Conservation (phyloP, 2,113 vertebrate species). For the Dipodomys merriami region DNA sequence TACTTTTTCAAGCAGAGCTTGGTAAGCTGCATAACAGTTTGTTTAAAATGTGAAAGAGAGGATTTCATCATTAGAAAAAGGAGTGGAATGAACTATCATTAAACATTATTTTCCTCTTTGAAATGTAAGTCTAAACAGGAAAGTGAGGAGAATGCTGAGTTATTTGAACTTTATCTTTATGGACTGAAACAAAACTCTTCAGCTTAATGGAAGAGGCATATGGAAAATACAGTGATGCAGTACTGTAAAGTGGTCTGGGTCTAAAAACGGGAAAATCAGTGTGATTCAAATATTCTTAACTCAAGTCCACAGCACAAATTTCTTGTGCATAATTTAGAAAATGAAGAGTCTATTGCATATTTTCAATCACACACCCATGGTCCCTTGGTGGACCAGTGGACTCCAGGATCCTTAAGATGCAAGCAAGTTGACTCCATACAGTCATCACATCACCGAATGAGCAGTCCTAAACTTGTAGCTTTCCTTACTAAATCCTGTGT, state of each 20-base stretch:
- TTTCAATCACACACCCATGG: background rate
- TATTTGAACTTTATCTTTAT: background rate
- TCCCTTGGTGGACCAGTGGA: too few species aligned
- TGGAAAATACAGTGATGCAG: background rate
- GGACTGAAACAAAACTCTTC: background rate
- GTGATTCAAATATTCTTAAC: background rate
- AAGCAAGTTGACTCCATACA: background rate
- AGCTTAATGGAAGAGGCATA: background rate
- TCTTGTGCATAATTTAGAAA: background rate
- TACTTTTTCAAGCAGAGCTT: background rate
- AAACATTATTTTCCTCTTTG: background rate
- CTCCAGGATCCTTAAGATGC: too few species aligned
- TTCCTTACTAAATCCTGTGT: background rate
- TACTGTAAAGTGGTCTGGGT: background rate
- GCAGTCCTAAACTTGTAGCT: background rate
- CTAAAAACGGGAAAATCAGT: background rate
- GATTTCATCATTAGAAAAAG: background rate
- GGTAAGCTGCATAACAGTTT: background rate
- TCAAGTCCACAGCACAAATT: background rate
- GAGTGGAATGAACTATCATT: background rate
- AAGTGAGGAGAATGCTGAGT: background rate
- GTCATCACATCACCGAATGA: background rate
- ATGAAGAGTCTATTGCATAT: background rate
- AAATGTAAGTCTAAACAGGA: background rate
- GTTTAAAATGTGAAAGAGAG: background rate